Evolutionary conservation across 2,797 vertebrate species (phyloP).

Genomic region (Lepidocolaptes lacrymiger): DNA sequence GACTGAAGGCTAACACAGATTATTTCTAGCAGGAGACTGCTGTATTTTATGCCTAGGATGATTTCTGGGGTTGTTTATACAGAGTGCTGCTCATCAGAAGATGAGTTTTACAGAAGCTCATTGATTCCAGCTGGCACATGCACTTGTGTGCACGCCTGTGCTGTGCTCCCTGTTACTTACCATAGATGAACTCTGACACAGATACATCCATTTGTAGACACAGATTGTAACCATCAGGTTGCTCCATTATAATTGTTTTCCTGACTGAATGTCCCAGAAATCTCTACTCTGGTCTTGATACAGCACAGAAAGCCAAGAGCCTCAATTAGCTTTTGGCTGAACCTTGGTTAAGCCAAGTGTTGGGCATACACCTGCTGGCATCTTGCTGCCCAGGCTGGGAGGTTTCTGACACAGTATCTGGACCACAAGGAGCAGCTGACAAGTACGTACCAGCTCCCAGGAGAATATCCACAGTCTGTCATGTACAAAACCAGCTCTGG

Average conservation of each 20-base stretch:
- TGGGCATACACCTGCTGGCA: neutral
- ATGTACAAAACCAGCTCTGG: neutral
- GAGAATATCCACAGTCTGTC: neutral
- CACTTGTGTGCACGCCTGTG: neutral
- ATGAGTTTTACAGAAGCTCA: neutral
- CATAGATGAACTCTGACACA: neutral
- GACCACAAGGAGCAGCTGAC: neutral
- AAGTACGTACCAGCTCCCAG: neutral
- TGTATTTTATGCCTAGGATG: neutral
- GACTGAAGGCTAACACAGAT: neutral
- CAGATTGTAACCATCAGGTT: neutral
- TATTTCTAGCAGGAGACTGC: neutral
- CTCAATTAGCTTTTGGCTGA: neutral
- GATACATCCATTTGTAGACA: neutral
- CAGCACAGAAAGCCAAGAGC: neutral
- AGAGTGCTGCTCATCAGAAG: neutral
- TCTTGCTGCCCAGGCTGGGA: neutral
- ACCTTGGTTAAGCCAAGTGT: neutral
- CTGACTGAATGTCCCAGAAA: neutral
- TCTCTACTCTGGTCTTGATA: neutral
- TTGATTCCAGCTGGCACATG: neutral
- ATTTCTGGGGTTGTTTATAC: neutral
- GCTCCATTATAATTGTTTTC: neutral
- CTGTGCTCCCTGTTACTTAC: neutral
- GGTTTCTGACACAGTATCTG: neutral